Percentiles rank a stretch among this genome's conserved stretches.
Conservation (phyloP, 2,888 invertebrate genomes). For the Hirtodrosophila histrioides region DNA sequence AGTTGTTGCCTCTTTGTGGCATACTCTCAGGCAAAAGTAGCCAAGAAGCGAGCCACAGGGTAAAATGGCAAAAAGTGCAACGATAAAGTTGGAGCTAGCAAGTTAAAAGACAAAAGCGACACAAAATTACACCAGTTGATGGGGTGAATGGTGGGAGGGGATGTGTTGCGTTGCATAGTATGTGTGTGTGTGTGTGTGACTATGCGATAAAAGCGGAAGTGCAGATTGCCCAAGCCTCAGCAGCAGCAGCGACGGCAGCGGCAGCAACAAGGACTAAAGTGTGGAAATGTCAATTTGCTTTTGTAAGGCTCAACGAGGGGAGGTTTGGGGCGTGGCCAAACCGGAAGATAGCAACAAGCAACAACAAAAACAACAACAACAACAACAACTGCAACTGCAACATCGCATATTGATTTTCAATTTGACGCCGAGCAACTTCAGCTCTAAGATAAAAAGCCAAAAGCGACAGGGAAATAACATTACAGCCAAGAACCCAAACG, state of each 20-base stretch:
- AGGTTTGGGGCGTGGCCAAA: conserved; percentile 15
- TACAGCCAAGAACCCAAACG: conserved; percentile 19
- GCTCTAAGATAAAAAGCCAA: conserved; percentile 43
- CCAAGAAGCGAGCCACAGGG: conserved; percentile 49
- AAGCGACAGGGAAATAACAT: conserved; percentile 36
- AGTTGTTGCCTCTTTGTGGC: conserved; percentile 52
- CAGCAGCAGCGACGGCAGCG: conserved; percentile 26
- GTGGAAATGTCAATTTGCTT: conserved; percentile 75
- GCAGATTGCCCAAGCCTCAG: conserved; percentile 59
- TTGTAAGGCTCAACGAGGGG: conserved; percentile 23
- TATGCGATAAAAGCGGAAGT: conserved; percentile 63
- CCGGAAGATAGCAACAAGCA: conserved; percentile 44
- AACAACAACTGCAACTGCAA: conserved; percentile 34
- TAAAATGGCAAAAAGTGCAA: conserved; percentile 60
- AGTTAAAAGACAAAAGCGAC: conserved; percentile 59
- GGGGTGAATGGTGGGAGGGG: background rate
- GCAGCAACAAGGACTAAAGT: conserved; percentile 55
- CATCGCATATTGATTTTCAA: conserved; percentile 79
- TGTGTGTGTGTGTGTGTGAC: conserved; percentile 7
- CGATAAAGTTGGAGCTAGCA: conserved; percentile 62
- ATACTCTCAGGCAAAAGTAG: conserved; percentile 49
- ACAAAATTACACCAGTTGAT: conserved; percentile 50
- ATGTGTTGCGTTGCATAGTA: conserved; percentile 16
- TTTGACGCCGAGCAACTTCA: conserved; percentile 57
- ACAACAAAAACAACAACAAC: conserved; percentile 28